Evolutionary conservation across 2,113 vertebrate genomes (phyloP).

Genomic region (Poicephalus gulielmi): DNA sequence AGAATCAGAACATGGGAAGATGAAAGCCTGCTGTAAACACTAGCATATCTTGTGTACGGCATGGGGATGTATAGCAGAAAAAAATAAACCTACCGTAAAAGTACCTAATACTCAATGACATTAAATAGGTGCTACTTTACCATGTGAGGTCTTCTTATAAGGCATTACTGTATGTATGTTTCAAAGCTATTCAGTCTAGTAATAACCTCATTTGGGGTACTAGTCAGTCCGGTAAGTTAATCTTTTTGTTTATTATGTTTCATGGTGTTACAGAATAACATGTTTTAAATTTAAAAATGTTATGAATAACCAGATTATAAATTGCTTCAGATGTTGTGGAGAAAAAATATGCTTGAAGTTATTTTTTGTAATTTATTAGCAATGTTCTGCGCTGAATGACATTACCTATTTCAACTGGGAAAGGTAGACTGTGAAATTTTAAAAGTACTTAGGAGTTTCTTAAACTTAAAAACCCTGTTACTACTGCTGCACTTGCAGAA

Average conservation of each 20-base stretch:
- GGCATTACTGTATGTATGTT: not conserved
- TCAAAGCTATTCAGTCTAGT: slow-evolving; percentile 10
- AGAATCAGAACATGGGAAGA: not conserved
- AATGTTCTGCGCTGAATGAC: slow-evolving; percentile 37
- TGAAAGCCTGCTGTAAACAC: not conserved
- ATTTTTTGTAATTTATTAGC: slow-evolving; percentile 60
- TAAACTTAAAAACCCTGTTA: not conserved
- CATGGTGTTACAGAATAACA: slow-evolving; percentile 10
- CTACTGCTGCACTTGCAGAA: not conserved
- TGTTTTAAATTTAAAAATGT: slow-evolving; percentile 32
- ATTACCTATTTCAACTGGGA: slow-evolving; percentile 30
- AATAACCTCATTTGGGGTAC: slow-evolving; percentile 3
- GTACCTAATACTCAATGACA: not conserved
- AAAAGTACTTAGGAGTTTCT: not conserved
- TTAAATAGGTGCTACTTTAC: not conserved
- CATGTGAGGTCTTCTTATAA: not conserved
- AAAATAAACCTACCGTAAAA: not conserved
- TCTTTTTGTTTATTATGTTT: slow-evolving; percentile 31
- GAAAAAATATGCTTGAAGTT: slow-evolving; percentile 43
- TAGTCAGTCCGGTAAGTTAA: slow-evolving; percentile 10
- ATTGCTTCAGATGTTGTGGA: slow-evolving; percentile 41
- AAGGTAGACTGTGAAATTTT: slow-evolving; percentile 41
- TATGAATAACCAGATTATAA: slow-evolving; percentile 47
- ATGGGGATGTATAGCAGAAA: not conserved
- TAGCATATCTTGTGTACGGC: not conserved